These are phyloP conservation scores for Scalopus aquaticus DNA, from an alignment of 2,113 vertebrate species.

Conservation along the genomic window DNA sequence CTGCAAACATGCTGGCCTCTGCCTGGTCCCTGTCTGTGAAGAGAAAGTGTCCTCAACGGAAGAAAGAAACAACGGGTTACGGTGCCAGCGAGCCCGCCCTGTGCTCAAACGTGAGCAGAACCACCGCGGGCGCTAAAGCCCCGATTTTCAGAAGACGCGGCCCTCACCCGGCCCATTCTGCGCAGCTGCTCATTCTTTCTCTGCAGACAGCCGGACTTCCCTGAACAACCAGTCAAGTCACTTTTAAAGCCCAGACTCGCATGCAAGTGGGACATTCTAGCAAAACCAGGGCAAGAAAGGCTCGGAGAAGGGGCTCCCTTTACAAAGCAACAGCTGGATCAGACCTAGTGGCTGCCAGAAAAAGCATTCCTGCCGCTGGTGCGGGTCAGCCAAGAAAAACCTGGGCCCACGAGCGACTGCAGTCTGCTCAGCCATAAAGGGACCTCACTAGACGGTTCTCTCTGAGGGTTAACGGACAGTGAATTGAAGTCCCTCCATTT, in stretches of 20 bases:
- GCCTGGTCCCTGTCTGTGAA: not conserved
- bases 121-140: not conserved
- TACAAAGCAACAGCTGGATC: slow-evolving; percentile 60
- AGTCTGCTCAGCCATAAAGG: too few relatives aligned
- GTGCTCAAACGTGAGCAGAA: not conserved
- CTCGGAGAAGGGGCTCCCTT: not conserved
- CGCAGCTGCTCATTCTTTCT: not conserved
- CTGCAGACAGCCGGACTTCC: not conserved
- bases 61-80: not conserved
- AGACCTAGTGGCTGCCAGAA: slow-evolving; percentile 50
- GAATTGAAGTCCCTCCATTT: not conserved
- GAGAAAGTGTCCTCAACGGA: not conserved
- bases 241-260: slow-evolving; percentile 10
- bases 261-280: not conserved
- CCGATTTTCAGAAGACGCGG: slow-evolving; percentile 25
- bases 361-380: not conserved
- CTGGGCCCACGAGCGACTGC: not conserved
- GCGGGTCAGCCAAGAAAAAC: slow-evolving; percentile 49
- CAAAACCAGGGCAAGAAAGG: not conserved
- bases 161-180: not conserved
- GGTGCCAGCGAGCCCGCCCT: not conserved
- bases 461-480: too few relatives aligned
- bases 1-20: not conserved
- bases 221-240: slow-evolving; percentile 12
- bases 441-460: too few relatives aligned